Conservation (phyloP, 2,888 invertebrate genomes). For the Danaus chrysippus region DNA sequence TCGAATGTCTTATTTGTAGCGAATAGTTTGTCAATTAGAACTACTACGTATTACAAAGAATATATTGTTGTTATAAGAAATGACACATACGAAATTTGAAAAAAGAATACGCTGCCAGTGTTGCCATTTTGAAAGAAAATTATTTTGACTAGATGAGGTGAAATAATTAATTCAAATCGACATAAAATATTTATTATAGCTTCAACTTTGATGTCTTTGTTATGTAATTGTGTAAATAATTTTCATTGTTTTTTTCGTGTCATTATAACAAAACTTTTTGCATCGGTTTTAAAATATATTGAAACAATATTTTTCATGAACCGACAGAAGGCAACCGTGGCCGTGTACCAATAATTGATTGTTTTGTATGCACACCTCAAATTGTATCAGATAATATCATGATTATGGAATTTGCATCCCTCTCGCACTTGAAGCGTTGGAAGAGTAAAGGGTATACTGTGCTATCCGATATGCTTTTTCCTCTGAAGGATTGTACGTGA, state of each 20-base stretch:
- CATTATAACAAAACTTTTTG: too few species aligned
- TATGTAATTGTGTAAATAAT: too few species aligned
- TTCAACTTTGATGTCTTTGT: too few species aligned
- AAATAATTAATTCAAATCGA: too few species aligned
- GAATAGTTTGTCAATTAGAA: conserved; percentile 2
- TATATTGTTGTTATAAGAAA: conserved; percentile 12
- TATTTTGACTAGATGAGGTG: too few species aligned
- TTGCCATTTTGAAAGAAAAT: too few species aligned
- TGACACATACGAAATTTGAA: too few species aligned
- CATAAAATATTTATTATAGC: too few species aligned
- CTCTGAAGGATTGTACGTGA: conserved; percentile 77
- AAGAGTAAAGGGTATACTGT: conserved; percentile 51
- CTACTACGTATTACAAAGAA: not conserved
- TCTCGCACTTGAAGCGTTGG: conserved; percentile 42
- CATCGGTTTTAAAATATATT: too few species aligned
- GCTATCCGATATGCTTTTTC: conserved; percentile 77
- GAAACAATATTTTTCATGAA: conserved; percentile 44
- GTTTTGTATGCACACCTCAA: conserved; percentile 70
- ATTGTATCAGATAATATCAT: conserved; percentile 55
- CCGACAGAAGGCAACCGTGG: conserved; percentile 67
- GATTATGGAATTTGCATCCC: conserved; percentile 59
- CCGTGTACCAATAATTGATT: conserved; percentile 76
- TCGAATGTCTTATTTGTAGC: conserved; percentile 25
- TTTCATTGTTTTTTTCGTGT: too few species aligned
- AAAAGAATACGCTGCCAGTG: too few species aligned